phyloP scores from a whole-genome alignment of 2,797 vertebrate species.

The Odontamblyopus rebecca region DNA sequence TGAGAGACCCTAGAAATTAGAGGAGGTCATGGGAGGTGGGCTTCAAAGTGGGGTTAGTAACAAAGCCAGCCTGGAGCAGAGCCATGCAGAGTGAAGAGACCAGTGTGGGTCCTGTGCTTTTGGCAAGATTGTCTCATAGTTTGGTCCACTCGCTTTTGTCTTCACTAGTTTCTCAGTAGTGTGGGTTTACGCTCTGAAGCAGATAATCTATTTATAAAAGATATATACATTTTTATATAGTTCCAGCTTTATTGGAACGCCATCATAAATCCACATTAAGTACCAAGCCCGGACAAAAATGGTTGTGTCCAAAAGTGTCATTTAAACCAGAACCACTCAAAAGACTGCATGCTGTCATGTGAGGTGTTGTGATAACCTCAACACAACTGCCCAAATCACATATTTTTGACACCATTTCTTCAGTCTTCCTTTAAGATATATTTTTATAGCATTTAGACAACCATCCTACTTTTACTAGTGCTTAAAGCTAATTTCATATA shows the following conservation, averaged over 20 bases:
- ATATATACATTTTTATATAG: neutral
- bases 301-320: neutral
- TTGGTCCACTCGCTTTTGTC: constrained; percentile 9
- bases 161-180: constrained; percentile 8
- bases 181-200: constrained; percentile 5
- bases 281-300: neutral
- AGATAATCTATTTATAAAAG: constrained; percentile 8
- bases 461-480: too few relatives aligned
- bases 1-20: constrained; percentile 12
- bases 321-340: neutral
- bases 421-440: neutral
- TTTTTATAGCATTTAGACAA: neutral
- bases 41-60: constrained; percentile 28
- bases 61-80: constrained; percentile 12
- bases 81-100: constrained; percentile 15
- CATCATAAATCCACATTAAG: neutral
- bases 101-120: constrained; percentile 8
- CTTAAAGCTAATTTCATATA: too few relatives aligned
- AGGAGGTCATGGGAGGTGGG: constrained; percentile 29
- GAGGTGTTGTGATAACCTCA: neutral
- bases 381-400: too few relatives aligned
- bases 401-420: too few relatives aligned
- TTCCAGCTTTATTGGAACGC: neutral
- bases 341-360: neutral
- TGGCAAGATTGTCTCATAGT: constrained; percentile 14